A percentile compares a stretch with the other conserved stretches of the same genome.
Evolutionary conservation across 2,888 invertebrate genomes (phyloP).

Genomic region (Xestia rhomboidea): DNA sequence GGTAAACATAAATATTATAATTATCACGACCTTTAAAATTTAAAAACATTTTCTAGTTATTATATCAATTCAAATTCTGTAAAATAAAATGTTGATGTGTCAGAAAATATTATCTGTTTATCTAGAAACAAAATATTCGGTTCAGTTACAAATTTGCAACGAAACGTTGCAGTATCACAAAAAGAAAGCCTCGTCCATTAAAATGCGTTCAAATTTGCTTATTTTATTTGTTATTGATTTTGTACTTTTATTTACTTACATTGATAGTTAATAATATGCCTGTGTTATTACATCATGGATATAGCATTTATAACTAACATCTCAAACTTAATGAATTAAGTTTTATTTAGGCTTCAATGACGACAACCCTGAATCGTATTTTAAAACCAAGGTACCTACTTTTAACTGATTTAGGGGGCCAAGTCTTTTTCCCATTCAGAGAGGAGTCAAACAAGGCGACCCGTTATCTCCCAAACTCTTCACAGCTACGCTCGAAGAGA

Average conservation of each 20-base stretch:
- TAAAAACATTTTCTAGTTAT: neutral
- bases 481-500: too few species aligned
- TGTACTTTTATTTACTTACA: neutral
- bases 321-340: neutral
- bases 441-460: too few species aligned
- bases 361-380: neutral
- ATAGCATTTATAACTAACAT: too few species aligned
- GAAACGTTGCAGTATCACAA: conserved; percentile 31
- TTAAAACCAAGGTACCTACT: too few species aligned
- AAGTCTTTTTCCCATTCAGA: too few species aligned
- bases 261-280: too few species aligned
- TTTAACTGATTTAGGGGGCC: too few species aligned
- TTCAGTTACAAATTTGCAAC: conserved; percentile 7
- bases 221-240: neutral
- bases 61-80: neutral
- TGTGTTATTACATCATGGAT: too few species aligned
- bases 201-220: conserved; percentile 43
- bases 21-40: neutral
- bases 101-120: neutral
- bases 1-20: neutral
- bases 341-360: neutral
- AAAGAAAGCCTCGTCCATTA: conserved; percentile 30
- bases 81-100: neutral
- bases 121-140: neutral
- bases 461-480: too few species aligned